Percentiles rank a stretch among this genome's conserved stretches.
Evolutionary conservation across 2,888 invertebrate genomes (phyloP).

Genomic region (Embidobia sp.): DNA sequence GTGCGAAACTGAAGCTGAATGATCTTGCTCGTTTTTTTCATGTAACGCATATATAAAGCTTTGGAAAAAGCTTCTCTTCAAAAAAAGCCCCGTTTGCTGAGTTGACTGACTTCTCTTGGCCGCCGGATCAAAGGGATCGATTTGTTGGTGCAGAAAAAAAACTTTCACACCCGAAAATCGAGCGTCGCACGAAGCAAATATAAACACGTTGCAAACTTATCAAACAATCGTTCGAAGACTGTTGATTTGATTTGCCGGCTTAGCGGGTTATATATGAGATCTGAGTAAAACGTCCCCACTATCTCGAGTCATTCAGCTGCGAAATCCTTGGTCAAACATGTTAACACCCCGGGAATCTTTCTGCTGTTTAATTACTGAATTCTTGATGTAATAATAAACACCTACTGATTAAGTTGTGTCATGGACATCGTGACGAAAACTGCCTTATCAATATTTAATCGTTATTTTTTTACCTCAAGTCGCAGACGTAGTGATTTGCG

Average conservation of each 20-base stretch:
- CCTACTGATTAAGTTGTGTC: slow-evolving; percentile 12
- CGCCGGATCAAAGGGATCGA: too few species aligned
- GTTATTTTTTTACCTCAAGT: too few species aligned
- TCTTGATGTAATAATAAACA: slow-evolving; percentile 33
- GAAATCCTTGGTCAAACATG: slow-evolving; percentile 20
- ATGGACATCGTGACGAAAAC: slow-evolving; percentile 7
- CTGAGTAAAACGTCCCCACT: slow-evolving; percentile 22
- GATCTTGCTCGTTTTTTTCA: slow-evolving; percentile 80
- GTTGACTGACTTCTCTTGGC: too few species aligned
- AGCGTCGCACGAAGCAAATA: too few species aligned
- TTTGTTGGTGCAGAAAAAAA: too few species aligned
- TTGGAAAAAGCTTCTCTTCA: too few species aligned
- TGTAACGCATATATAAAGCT: slow-evolving; percentile 79
- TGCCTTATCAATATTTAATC: not conserved
- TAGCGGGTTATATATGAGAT: slow-evolving; percentile 74
- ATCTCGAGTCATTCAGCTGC: slow-evolving; percentile 8
- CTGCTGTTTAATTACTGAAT: slow-evolving; percentile 4
- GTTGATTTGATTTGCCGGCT: slow-evolving; percentile 78
- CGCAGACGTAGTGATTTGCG: not conserved
- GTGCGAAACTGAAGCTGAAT: slow-evolving; percentile 83
- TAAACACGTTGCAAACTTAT: too few species aligned
- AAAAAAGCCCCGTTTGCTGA: not conserved
- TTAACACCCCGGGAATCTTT: not conserved
- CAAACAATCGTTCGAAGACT: slow-evolving; percentile 76
- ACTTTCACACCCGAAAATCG: not conserved